Conservation (phyloP, 1,140 invertebrate genomes). For the Drosophila parabipectinata region DNA sequence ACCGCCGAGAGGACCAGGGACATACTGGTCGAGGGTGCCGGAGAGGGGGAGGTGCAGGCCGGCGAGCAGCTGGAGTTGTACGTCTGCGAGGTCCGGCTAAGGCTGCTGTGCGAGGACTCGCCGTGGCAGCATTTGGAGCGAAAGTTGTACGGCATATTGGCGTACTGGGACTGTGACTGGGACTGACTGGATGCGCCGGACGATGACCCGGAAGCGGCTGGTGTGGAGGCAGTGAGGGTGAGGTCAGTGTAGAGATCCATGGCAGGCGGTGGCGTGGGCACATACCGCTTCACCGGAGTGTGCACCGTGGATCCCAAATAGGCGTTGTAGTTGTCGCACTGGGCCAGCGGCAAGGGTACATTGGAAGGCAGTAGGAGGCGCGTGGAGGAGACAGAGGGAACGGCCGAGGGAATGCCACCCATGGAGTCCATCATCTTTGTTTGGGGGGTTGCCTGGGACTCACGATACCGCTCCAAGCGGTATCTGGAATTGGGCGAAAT, state of each 20-base stretch:
- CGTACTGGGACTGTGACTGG: conserved; percentile 49
- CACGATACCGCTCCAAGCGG: conserved; percentile 67
- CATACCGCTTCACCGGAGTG: conserved; percentile 82
- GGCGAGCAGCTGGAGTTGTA: conserved; percentile 42
- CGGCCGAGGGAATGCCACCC: conserved; percentile 20
- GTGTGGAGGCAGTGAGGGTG: conserved; percentile 20
- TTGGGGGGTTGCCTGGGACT: conserved; percentile 45
- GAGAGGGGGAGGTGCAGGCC: conserved; percentile 50
- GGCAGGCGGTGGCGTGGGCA: conserved; percentile 82
- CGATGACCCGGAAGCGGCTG: conserved; percentile 4
- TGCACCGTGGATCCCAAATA: conserved; percentile 80
- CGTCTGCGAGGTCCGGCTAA: conserved; percentile 51
- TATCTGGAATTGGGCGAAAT: conserved; percentile 71
- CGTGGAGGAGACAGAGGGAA: conserved; percentile 30
- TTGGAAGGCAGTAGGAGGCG: conserved; percentile 58
- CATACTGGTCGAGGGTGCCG: conserved; percentile 34
- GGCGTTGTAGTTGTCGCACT: conserved; percentile 64
- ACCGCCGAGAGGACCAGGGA: conserved; percentile 37
- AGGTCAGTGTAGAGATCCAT: conserved; percentile 56
- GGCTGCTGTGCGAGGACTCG: conserved; percentile 29
- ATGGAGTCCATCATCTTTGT: conserved; percentile 39
- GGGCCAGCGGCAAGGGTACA: conserved; percentile 44
- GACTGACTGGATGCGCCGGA: neutral
- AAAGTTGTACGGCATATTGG: conserved; percentile 65
- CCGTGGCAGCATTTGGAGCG: conserved; percentile 71